Conservation (phyloP, 1,140 invertebrate genomes). For the Telenomus remus region DNA sequence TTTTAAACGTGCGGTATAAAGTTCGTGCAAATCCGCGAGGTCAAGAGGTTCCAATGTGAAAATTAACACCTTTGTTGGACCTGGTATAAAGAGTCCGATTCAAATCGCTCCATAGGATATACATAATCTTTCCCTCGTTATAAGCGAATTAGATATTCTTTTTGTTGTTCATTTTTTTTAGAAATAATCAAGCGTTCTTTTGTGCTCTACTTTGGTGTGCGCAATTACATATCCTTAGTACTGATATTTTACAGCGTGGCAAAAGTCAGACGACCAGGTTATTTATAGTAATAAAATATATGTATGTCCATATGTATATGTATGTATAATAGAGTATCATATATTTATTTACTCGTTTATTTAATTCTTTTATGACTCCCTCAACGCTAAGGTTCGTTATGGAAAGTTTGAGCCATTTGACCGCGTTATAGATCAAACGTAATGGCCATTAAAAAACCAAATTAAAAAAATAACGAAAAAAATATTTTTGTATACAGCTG, state of each 20-base stretch:
- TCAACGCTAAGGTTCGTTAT: conserved; percentile 30
- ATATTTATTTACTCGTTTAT: conserved; percentile 24
- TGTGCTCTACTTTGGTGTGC: conserved; percentile 60
- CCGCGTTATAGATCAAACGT: conserved; percentile 50
- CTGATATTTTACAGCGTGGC: conserved; percentile 58
- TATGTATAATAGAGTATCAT: conserved; percentile 45
- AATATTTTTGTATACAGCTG: neutral
- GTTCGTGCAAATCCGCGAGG: neutral
- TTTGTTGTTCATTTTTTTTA: conserved; percentile 21
- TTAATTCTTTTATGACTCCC: conserved; percentile 34
- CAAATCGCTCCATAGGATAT: conserved; percentile 9
- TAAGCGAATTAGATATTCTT: conserved; percentile 22
- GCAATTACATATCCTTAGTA: conserved; percentile 50
- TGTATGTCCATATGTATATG: conserved; percentile 44
- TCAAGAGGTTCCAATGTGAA: conserved; percentile 14
- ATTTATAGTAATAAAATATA: conserved; percentile 68
- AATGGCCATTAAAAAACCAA: conserved; percentile 16
- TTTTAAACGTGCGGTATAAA: conserved; percentile 4
- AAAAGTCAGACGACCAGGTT: conserved; percentile 60
- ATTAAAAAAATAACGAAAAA: neutral
- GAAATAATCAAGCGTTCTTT: conserved; percentile 61
- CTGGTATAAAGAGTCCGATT: conserved; percentile 25
- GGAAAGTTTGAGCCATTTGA: conserved; percentile 60
- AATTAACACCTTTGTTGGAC: conserved; percentile 20
- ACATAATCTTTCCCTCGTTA: conserved; percentile 12